Percentiles rank a stretch among this genome's conserved stretches.
Evolutionary conservation across 2,888 invertebrate species (phyloP).

Genomic region (Mimachlamys varia): DNA sequence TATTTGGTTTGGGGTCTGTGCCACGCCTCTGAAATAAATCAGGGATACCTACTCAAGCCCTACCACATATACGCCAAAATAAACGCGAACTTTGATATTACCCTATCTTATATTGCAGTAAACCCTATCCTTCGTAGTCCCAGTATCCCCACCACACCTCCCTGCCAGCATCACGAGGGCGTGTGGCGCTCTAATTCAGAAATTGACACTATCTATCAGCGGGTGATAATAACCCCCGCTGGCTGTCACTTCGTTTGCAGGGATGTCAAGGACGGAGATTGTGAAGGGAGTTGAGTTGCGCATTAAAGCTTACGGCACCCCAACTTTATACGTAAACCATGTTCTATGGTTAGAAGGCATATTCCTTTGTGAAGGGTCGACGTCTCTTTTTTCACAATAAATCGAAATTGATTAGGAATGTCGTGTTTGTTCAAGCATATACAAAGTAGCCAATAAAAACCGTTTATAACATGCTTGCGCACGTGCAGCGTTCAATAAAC

Average conservation of each 20-base stretch:
- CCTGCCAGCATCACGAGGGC: not conserved
- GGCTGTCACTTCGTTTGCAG: not conserved
- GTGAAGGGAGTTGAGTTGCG: not conserved
- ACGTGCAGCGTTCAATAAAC: not conserved
- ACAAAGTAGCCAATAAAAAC: too few species aligned
- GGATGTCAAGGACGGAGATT: not conserved
- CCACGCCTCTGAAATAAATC: not conserved
- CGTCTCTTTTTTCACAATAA: too few species aligned
- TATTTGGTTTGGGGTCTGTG: not conserved
- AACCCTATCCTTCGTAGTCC: not conserved
- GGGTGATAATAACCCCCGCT: not conserved
- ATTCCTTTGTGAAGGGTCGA: too few species aligned
- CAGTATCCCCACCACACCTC: not conserved
- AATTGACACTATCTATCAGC: slow-evolving; percentile 21
- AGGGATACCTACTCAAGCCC: not conserved
- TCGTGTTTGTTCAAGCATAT: not conserved
- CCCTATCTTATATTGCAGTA: not conserved
- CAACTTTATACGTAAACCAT: not conserved
- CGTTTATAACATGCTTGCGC: not conserved
- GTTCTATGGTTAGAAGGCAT: too few species aligned
- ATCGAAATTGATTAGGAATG: not conserved
- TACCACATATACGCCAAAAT: not conserved
- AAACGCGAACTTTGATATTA: not conserved
- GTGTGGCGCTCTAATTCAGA: slow-evolving; percentile 12
- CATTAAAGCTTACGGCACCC: not conserved